Evolutionary conservation across 2,888 invertebrate genomes (phyloP).

Genomic region (Parapristionchus giblindavisi): DNA sequence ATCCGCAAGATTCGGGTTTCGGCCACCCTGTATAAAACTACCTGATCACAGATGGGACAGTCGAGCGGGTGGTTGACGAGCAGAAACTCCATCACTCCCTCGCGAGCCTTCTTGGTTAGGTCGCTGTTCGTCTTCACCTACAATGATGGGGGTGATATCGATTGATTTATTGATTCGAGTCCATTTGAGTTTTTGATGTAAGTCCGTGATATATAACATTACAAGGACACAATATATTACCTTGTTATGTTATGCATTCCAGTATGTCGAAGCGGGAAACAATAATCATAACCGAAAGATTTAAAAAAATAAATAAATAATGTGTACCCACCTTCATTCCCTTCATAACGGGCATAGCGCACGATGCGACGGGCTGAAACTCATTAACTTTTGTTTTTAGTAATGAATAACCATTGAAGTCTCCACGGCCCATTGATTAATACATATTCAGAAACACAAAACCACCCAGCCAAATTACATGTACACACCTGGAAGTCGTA

Average conservation of each 20-base stretch:
- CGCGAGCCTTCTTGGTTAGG: conserved; percentile 76
- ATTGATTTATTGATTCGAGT: conserved; percentile 93
- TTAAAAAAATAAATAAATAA: background rate
- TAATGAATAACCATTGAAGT: background rate
- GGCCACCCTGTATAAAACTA: background rate
- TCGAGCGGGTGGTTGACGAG: conserved; percentile 97
- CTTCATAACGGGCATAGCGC: conserved; percentile 99
- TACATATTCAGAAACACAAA: background rate
- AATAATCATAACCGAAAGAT: background rate
- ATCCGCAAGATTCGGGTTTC: background rate
- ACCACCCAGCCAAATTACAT: too few relatives aligned
- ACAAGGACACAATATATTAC: too few relatives aligned
- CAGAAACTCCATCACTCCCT: conserved; percentile 96
- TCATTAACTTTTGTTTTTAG: background rate
- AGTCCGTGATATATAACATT: too few relatives aligned
- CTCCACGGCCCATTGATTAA: background rate
- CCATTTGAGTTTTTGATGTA: too few relatives aligned
- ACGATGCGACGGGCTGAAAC: conserved; percentile 88
- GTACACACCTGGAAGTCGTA: too few relatives aligned
- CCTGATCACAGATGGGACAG: conserved; percentile 98
- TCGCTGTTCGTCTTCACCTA: conserved; percentile 93
- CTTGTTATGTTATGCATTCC: too few relatives aligned
- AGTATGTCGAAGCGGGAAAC: too few relatives aligned
- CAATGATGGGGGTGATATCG: too few relatives aligned
- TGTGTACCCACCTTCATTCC: conserved; percentile 78